Conservation (phyloP, 1,140 invertebrate species). For the Drosophila varians region DNA sequence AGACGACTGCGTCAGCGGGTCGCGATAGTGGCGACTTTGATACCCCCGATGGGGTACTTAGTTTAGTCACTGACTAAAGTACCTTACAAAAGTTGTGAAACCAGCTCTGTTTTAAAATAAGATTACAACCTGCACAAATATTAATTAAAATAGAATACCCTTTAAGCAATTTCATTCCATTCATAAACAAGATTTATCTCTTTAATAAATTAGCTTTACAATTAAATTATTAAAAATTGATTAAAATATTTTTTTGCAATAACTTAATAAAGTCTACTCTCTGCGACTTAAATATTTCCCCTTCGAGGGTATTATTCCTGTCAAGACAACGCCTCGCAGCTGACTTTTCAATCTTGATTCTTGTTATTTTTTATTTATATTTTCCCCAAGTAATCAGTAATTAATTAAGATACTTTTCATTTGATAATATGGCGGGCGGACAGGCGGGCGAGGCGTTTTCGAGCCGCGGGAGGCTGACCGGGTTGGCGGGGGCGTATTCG, state of each 20-base stretch:
- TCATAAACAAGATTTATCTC: background rate
- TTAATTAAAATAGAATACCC: background rate
- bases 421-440: constrained; percentile 72
- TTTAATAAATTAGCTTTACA: background rate
- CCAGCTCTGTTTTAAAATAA: background rate
- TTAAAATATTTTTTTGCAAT: background rate
- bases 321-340: background rate
- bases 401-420: constrained; percentile 79
- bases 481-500: constrained; percentile 19
- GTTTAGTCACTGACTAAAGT: background rate
- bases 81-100: background rate
- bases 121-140: background rate
- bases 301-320: background rate
- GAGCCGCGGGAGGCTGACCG: constrained; percentile 20
- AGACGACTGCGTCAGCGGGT: constrained; percentile 31
- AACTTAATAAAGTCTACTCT: background rate
- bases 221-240: background rate
- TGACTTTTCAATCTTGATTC: constrained; percentile 18
- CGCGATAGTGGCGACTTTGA: constrained; percentile 32
- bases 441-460: constrained; percentile 42
- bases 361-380: constrained; percentile 33
- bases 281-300: background rate
- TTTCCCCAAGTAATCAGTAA: constrained; percentile 59
- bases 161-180: background rate
- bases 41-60: constrained; percentile 1